Evolutionary conservation across 2,113 vertebrate species (phyloP).

Genomic region (Myotis lucifugus): DNA sequence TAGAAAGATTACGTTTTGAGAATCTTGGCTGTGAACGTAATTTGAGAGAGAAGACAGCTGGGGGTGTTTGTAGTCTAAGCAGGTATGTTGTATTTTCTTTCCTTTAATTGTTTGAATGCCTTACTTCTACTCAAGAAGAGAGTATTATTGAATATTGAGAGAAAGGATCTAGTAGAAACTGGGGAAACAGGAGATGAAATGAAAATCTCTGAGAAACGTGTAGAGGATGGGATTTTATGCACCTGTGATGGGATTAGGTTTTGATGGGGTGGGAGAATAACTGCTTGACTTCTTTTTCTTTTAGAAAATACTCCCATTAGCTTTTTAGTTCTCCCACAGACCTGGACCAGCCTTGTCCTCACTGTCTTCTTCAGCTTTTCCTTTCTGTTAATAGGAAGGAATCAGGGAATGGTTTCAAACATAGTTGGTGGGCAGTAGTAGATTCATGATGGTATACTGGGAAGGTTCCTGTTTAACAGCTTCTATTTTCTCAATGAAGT

Average conservation of each 20-base stretch:
- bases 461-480: background rate
- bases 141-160: background rate
- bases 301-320: no score
- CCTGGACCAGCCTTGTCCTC: no score
- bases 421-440: background rate
- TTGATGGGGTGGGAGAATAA: background rate
- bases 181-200: background rate
- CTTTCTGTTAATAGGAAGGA: background rate
- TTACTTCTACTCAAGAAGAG: background rate
- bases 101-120: background rate
- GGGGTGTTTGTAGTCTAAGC: background rate
- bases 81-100: background rate
- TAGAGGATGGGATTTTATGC: background rate
- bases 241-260: background rate
- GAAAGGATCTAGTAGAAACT: background rate
- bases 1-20: background rate
- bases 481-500: background rate
- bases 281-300: no score
- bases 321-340: no score
- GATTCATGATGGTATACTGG: background rate
- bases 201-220: background rate
- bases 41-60: slow-evolving; percentile 19
- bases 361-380: no score
- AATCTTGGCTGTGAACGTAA: background rate
- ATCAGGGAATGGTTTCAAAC: background rate